Conservation (phyloP, 2,888 invertebrate species). For the Operophtera brumata region DNA sequence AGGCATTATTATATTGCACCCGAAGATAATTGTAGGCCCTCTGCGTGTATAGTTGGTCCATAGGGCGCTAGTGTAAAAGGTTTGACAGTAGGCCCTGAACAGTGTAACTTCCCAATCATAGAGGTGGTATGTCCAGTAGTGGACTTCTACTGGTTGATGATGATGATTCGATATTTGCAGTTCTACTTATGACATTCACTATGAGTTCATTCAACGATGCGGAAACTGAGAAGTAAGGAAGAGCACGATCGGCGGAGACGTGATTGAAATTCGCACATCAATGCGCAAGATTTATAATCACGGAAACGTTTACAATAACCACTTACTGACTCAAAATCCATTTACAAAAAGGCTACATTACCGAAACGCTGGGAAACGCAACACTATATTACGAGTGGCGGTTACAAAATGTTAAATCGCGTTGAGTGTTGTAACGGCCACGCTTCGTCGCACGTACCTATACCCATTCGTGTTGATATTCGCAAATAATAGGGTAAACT, state of each 20-base stretch:
- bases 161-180: too few species aligned
- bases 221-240: constrained; percentile 31
- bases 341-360: constrained; percentile 13
- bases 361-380: constrained; percentile 36
- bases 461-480: constrained; percentile 29
- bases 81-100: too few species aligned
- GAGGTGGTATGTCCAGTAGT: too few species aligned
- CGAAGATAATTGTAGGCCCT: too few species aligned
- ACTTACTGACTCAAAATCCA: constrained; percentile 34
- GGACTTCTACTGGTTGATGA: too few species aligned
- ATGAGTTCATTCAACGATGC: constrained; percentile 15
- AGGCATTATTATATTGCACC: too few species aligned
- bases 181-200: neutral
- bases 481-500: constrained; percentile 34
- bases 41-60: too few species aligned
- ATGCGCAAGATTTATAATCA: constrained; percentile 39
- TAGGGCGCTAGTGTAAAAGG: too few species aligned
- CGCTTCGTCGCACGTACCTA: constrained; percentile 35
- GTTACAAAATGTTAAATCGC: constrained; percentile 53
- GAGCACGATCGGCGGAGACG: constrained; percentile 26
- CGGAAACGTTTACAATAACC: constrained; percentile 40
- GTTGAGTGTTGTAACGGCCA: constrained; percentile 47
- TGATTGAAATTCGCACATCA: constrained; percentile 50
- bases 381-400: constrained; percentile 24
- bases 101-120: too few species aligned